Percentiles rank a stretch among this genome's conserved stretches.
Evolutionary conservation across 2,113 vertebrate species (phyloP).

Genomic region (Pollimyrus isidori): DNA sequence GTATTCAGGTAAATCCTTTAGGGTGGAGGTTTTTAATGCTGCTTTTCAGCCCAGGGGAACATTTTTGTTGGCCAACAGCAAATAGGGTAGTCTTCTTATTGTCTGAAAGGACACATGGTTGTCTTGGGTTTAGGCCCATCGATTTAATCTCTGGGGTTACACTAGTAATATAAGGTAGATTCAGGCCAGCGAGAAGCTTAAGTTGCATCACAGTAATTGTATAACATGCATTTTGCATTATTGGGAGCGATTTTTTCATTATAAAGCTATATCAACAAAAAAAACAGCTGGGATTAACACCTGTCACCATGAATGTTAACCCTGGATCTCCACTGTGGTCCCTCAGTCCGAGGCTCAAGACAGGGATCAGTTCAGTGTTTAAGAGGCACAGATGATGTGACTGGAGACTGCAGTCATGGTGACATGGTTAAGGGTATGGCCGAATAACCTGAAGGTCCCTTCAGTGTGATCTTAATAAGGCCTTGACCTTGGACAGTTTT

Average conservation of each 20-base stretch:
- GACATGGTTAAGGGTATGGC: background rate
- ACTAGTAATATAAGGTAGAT: background rate
- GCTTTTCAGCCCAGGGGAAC: background rate
- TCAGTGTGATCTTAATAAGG: background rate
- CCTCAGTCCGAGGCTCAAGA: background rate
- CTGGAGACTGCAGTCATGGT: background rate
- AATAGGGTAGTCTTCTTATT: background rate
- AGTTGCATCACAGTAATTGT: background rate
- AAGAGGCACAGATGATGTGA: background rate
- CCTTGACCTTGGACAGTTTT: background rate
- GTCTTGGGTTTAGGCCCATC: background rate
- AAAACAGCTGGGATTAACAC: background rate
- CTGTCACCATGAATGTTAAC: background rate
- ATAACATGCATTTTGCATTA: background rate
- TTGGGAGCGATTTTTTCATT: background rate
- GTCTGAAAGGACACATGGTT: background rate
- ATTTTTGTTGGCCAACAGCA: background rate
- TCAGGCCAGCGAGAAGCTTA: background rate
- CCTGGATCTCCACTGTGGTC: background rate
- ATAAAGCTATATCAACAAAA: background rate
- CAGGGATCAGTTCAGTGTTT: background rate
- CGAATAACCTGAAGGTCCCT: background rate
- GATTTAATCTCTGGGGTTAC: background rate
- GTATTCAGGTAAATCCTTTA: conserved; percentile 65
- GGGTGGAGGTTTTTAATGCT: background rate